Evolutionary conservation across 2,888 invertebrate genomes (phyloP).

Genomic region (Autographa pulchrina): DNA sequence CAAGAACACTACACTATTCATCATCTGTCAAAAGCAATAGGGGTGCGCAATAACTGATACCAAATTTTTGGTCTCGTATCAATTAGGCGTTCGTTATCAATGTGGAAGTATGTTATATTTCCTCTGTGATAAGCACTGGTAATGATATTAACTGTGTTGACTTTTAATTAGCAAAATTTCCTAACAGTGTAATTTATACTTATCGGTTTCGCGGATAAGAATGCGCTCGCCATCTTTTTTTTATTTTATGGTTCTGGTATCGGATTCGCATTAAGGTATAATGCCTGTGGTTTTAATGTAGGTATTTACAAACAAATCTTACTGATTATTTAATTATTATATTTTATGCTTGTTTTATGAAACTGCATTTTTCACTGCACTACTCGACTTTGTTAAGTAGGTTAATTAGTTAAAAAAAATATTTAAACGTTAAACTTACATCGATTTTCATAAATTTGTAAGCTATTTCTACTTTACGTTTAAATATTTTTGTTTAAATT

Average conservation of each 20-base stretch:
- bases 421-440: too few relatives aligned
- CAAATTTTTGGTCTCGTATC: constrained; percentile 40
- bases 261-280: neutral
- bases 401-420: too few relatives aligned
- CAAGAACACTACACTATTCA: neutral
- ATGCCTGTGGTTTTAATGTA: neutral
- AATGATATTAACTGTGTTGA: constrained; percentile 55
- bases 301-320: neutral
- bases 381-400: too few relatives aligned
- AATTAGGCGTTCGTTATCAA: constrained; percentile 55
- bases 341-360: too few relatives aligned
- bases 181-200: constrained; percentile 42
- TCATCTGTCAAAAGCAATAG: neutral
- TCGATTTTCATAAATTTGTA: too few relatives aligned
- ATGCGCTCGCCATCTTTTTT: constrained; percentile 18
- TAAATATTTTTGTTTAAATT: too few relatives aligned
- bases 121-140: constrained; percentile 57
- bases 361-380: too few relatives aligned
- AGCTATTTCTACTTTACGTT: too few relatives aligned
- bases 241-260: neutral
- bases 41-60: constrained; percentile 8
- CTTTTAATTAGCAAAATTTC: constrained; percentile 57
- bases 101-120: constrained; percentile 60
- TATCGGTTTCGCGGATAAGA: constrained; percentile 45
- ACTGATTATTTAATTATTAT: neutral